Evolutionary conservation across 1,140 invertebrate genomes (phyloP).

Genomic region (Lasaia peninsularis): DNA sequence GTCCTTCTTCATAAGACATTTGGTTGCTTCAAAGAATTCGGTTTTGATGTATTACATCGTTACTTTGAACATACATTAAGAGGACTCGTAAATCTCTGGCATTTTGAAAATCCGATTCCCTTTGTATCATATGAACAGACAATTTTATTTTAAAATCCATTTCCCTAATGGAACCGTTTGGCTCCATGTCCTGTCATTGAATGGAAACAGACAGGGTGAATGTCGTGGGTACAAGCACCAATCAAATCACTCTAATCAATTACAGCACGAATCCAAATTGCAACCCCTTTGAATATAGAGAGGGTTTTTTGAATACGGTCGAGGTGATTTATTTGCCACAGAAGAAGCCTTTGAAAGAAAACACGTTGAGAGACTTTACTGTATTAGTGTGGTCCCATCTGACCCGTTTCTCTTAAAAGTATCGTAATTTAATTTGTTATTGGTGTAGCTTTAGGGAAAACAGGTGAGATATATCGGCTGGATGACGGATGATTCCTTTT

Average conservation of each 20-base stretch:
- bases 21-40: too few relatives aligned
- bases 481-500: too few relatives aligned
- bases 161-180: background rate
- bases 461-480: too few relatives aligned
- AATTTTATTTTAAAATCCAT: background rate
- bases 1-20: too few relatives aligned
- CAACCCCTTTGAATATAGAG: constrained; percentile 5
- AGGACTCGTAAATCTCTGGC: background rate
- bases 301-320: background rate
- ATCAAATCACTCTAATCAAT: constrained; percentile 8
- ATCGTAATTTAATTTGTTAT: background rate
- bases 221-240: background rate
- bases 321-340: background rate
- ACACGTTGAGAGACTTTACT: background rate
- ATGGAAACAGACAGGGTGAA: background rate
- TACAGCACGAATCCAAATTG: background rate
- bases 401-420: background rate
- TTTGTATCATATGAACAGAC: background rate
- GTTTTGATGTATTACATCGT: too few relatives aligned
- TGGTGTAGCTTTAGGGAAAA: background rate
- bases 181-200: background rate
- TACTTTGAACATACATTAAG: background rate
- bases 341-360: constrained; percentile 5
- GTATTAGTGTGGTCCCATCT: background rate
- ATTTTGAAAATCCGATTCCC: background rate